Evolutionary conservation across 2,888 invertebrate species (phyloP).

Genomic region (Aquatica leii): DNA sequence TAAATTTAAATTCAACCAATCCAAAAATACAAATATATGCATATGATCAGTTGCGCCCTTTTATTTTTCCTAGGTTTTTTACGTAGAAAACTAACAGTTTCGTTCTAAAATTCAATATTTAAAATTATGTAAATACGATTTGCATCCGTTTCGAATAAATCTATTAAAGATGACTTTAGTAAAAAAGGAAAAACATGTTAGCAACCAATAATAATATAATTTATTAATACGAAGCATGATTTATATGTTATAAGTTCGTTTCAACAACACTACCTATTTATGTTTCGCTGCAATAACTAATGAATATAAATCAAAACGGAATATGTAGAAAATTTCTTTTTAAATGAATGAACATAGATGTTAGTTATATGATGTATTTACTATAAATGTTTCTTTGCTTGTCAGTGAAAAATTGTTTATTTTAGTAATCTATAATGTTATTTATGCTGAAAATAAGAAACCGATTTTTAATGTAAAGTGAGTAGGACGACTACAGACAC

Average conservation of each 20-base stretch:
- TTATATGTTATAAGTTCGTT: constrained; percentile 22
- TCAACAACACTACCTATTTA: constrained; percentile 18
- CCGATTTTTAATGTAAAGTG: no score
- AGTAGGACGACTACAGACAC: no score
- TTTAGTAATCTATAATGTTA: no score
- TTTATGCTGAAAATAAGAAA: no score
- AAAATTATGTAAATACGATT: constrained; percentile 24
- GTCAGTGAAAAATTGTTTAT: no score
- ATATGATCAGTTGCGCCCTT: constrained; percentile 47
- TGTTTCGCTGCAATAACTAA: not conserved
- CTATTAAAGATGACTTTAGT: constrained; percentile 26
- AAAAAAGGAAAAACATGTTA: constrained; percentile 32
- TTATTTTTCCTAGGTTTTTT: no score
- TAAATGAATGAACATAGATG: no score
- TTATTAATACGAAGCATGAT: constrained; percentile 24
- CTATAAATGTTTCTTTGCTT: no score
- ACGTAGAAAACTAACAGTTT: constrained; percentile 6
- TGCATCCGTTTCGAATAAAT: constrained; percentile 41
- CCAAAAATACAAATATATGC: constrained; percentile 10
- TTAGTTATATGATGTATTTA: no score
- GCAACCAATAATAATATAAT: constrained; percentile 28
- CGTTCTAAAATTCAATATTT: not conserved
- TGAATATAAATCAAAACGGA: no score
- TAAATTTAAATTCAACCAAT: constrained; percentile 47
- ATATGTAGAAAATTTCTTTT: no score